Conservation (phyloP, 1,140 invertebrate species). For the Halesus radiatus region DNA sequence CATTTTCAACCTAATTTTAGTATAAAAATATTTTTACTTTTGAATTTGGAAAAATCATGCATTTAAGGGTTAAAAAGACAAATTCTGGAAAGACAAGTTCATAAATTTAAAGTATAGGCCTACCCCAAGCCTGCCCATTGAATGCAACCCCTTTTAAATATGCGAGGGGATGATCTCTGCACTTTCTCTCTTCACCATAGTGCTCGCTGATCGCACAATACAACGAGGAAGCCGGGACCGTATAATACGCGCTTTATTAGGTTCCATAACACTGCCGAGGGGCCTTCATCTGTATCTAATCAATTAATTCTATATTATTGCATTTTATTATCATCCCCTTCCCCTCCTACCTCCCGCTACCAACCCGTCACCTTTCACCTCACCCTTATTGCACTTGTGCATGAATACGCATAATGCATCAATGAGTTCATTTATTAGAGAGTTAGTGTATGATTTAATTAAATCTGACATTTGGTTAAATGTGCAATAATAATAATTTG, state of each 20-base stretch:
- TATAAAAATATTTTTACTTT: no score
- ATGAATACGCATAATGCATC: slow-evolving; percentile 35
- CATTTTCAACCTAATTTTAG: no score
- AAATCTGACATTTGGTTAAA: neutral
- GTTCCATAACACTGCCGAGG: slow-evolving; percentile 48
- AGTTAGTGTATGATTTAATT: slow-evolving; percentile 29
- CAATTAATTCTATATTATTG: slow-evolving; percentile 59
- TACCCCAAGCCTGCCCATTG: no score
- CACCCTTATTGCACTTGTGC: slow-evolving; percentile 50
- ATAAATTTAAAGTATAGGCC: no score
- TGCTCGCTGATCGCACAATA: no score
- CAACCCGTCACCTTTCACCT: neutral
- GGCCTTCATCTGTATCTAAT: slow-evolving; percentile 52
- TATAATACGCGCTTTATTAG: slow-evolving; percentile 58
- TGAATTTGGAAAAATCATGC: no score
- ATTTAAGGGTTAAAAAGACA: no score
- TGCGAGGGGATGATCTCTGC: slow-evolving; percentile 18
- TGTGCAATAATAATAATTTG: neutral
- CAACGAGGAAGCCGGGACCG: slow-evolving; percentile 25
- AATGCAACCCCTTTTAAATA: slow-evolving; percentile 1
- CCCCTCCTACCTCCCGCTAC: neutral
- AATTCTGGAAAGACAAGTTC: no score
- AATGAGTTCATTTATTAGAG: slow-evolving; percentile 30
- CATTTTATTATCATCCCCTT: slow-evolving; percentile 51
- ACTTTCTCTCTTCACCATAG: neutral